Evolutionary conservation across 2,888 invertebrate species (phyloP).

Genomic region (Scaptomyza caliginosa): DNA sequence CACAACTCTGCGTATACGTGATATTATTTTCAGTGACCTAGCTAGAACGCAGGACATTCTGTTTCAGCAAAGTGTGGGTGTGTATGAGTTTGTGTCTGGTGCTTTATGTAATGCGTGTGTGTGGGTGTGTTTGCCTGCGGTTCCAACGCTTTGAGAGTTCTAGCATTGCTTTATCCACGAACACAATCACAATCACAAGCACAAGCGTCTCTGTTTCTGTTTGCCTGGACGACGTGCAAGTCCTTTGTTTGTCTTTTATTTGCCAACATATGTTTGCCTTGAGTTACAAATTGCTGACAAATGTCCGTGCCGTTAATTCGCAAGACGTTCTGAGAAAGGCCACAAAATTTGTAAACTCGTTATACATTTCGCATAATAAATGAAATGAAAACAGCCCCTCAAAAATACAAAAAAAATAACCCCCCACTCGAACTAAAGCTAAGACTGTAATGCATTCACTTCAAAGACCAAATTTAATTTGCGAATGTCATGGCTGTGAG

Average conservation of each 20-base stretch:
- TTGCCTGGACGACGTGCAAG: slow-evolving; percentile 49
- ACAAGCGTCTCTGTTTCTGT: slow-evolving; percentile 43
- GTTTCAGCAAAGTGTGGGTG: slow-evolving; percentile 13
- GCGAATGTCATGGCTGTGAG: slow-evolving; percentile 27
- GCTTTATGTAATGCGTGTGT: slow-evolving; percentile 1
- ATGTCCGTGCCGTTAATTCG: slow-evolving; percentile 61
- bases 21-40: slow-evolving; percentile 41
- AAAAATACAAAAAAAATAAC: too few relatives aligned
- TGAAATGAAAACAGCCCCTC: slow-evolving; percentile 63
- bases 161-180: slow-evolving; percentile 30
- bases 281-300: slow-evolving; percentile 69
- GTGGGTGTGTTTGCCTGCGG: slow-evolving; percentile 46
- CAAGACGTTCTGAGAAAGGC: slow-evolving; percentile 34
- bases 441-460: slow-evolving; percentile 5
- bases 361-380: slow-evolving; percentile 71
- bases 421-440: background rate
- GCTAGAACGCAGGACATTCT: too few relatives aligned
- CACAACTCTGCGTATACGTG: slow-evolving; percentile 66
- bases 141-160: slow-evolving; percentile 23
- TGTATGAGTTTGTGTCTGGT: slow-evolving; percentile 10
- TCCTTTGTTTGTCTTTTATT: slow-evolving; percentile 74
- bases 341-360: slow-evolving; percentile 62
- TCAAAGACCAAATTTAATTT: slow-evolving; percentile 31
- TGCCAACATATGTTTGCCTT: slow-evolving; percentile 76
- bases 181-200: slow-evolving; percentile 44